Evolutionary conservation across 1,140 invertebrate species (phyloP).

Genomic region (Tetranychus cinnabarinus): DNA sequence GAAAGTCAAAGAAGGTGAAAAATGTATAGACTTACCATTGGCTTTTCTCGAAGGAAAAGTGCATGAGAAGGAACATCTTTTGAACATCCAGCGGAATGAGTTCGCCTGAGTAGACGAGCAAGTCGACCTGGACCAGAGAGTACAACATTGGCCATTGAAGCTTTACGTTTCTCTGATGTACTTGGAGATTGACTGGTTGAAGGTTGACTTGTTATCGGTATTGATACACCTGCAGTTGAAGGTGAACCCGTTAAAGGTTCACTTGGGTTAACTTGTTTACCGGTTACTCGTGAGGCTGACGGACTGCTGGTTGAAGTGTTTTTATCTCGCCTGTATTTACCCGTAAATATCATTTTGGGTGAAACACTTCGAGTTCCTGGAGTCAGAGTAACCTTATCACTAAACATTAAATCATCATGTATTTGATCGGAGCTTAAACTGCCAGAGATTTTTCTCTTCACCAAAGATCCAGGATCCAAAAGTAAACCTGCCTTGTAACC

Average conservation of each 20-base stretch:
- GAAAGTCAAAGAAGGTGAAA: too few relatives aligned
- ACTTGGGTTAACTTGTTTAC: too few relatives aligned
- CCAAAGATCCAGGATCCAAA: background rate
- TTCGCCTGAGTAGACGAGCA: slow-evolving; percentile 19
- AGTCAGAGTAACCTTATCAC: background rate
- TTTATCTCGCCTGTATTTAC: background rate
- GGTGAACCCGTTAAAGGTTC: too few relatives aligned
- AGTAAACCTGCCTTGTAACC: background rate
- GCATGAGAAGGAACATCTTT: slow-evolving; percentile 22
- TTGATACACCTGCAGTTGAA: too few relatives aligned
- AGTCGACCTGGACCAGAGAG: slow-evolving; percentile 14
- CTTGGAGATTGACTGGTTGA: background rate
- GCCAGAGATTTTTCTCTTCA: background rate
- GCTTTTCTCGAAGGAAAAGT: slow-evolving; percentile 17
- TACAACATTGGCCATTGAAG: slow-evolving; percentile 5
- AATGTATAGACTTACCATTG: slow-evolving; percentile 6
- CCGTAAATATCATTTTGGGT: background rate
- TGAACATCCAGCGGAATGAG: slow-evolving; percentile 22
- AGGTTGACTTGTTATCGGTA: background rate
- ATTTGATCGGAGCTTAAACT: slow-evolving; percentile 8
- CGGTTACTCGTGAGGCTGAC: too few relatives aligned
- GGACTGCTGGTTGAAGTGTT: background rate
- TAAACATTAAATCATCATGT: slow-evolving; percentile 1
- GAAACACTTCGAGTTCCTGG: background rate
- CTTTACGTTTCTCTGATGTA: slow-evolving; percentile 5